Percentiles rank a stretch among this genome's conserved stretches.
Conservation (phyloP, 35 echinoderm and acorn worm species). For the Amphiura filiformis region DNA sequence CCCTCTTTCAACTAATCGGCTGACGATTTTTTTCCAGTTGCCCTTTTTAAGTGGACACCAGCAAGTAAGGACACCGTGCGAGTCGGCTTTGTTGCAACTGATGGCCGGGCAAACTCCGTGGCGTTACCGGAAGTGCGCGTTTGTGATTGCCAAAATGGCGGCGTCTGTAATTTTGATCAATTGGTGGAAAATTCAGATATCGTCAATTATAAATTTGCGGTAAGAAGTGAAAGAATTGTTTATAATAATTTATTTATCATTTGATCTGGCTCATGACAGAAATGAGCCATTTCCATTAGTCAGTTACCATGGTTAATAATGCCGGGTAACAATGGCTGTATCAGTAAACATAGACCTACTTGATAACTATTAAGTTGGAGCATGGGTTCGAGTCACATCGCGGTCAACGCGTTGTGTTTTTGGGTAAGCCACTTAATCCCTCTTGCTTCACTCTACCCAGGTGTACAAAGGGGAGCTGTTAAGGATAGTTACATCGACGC, state of each 20-base stretch:
- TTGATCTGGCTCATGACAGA: background rate
- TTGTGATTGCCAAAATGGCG: slow-evolving; percentile 71
- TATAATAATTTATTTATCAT: no score
- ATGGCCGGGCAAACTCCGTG: slow-evolving; percentile 29
- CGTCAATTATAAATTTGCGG: slow-evolving; percentile 57
- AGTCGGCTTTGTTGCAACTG: slow-evolving; percentile 54
- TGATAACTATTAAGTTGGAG: no score
- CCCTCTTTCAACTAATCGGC: no score
- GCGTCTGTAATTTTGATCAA: slow-evolving; percentile 63
- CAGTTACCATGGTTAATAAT: background rate
- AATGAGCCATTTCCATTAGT: background rate
- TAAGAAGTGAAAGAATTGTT: background rate
- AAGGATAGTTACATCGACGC: no score
- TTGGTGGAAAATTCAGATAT: slow-evolving; percentile 45
- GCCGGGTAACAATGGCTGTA: background rate
- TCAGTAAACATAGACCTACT: no score
- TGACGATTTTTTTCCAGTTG: no score
- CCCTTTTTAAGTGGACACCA: slow-evolving; percentile 70
- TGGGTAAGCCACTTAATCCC: no score
- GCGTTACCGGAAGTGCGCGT: slow-evolving; percentile 47
- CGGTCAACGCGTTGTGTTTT: no score
- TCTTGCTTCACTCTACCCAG: no score
- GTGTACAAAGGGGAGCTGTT: no score
- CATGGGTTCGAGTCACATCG: no score
- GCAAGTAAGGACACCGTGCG: slow-evolving; percentile 30